These are phyloP conservation scores for Lissocephala sabroskyi DNA, from an alignment of 2,888 invertebrate species.

Conservation along the genomic window DNA sequence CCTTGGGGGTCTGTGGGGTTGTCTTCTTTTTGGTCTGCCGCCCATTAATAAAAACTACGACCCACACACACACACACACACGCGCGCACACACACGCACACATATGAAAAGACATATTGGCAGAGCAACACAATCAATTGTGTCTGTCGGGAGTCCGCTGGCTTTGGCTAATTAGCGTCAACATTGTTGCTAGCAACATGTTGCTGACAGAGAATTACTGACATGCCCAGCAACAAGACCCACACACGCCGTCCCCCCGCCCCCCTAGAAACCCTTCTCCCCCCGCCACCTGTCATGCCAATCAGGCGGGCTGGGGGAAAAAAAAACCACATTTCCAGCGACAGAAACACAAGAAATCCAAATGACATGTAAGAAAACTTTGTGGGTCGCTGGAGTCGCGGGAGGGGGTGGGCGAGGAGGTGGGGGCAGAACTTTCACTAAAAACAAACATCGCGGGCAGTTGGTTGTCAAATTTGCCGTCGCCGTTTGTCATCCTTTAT, in stretches of 20 bases:
- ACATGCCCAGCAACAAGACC: not conserved
- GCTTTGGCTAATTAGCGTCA: slow-evolving; percentile 67
- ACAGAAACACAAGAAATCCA: not conserved
- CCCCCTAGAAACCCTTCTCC: too few relatives aligned
- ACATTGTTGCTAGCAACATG: slow-evolving; percentile 54
- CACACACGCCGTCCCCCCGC: too few relatives aligned
- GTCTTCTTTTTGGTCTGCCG: slow-evolving; percentile 22
- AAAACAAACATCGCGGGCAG: slow-evolving; percentile 42
- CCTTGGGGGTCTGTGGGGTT: not conserved
- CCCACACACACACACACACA: slow-evolving; percentile 21
- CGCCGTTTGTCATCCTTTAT: not conserved
- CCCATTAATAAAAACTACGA: slow-evolving; percentile 46
- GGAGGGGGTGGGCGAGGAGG: not conserved
- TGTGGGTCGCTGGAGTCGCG: too few relatives aligned
- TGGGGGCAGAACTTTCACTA: slow-evolving; percentile 41
- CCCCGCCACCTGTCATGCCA: too few relatives aligned
- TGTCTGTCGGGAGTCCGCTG: slow-evolving; percentile 14
- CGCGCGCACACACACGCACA: not conserved
- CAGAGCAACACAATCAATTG: too few relatives aligned
- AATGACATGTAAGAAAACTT: not conserved
- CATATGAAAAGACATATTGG: not conserved
- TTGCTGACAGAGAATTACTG: slow-evolving; percentile 38
- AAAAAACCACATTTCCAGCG: not conserved
- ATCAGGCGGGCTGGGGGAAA: slow-evolving; percentile 14
- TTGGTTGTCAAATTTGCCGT: too few relatives aligned